phyloP scores from a whole-genome alignment of 2,113 vertebrate species.

The Tragelaphus scriptus region DNA sequence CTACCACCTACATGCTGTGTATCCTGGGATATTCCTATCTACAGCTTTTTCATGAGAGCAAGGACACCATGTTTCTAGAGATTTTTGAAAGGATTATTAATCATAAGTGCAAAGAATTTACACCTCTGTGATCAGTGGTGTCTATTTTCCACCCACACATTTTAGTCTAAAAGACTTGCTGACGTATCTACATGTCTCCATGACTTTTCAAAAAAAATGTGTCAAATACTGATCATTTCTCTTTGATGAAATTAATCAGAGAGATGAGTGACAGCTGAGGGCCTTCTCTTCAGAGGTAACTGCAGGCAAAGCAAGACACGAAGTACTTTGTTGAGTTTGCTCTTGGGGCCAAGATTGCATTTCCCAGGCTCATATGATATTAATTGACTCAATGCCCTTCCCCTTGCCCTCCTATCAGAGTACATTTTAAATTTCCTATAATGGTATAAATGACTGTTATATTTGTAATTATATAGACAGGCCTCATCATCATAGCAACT shows the following conservation, averaged over 20 bases:
- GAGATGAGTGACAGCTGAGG: not conserved
- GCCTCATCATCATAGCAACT: not conserved
- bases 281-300: not conserved
- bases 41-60: not conserved
- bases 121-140: not conserved
- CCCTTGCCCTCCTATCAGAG: too few species aligned
- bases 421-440: not conserved
- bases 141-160: not conserved
- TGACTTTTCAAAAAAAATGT: not conserved
- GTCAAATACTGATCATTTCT: not conserved
- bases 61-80: not conserved
- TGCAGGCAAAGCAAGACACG: too few species aligned
- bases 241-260: not conserved
- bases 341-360: too few species aligned
- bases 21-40: not conserved
- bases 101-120: not conserved
- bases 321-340: too few species aligned
- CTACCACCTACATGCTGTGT: not conserved
- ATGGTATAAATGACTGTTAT: not conserved
- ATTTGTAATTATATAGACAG: not conserved
- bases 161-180: not conserved
- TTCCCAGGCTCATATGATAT: too few species aligned
- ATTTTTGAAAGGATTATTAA: not conserved
- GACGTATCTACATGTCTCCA: not conserved
- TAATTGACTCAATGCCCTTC: too few species aligned